These are phyloP conservation scores for Carabus problematicus DNA, from an alignment of 2,888 invertebrate species.

Conservation along the genomic window DNA sequence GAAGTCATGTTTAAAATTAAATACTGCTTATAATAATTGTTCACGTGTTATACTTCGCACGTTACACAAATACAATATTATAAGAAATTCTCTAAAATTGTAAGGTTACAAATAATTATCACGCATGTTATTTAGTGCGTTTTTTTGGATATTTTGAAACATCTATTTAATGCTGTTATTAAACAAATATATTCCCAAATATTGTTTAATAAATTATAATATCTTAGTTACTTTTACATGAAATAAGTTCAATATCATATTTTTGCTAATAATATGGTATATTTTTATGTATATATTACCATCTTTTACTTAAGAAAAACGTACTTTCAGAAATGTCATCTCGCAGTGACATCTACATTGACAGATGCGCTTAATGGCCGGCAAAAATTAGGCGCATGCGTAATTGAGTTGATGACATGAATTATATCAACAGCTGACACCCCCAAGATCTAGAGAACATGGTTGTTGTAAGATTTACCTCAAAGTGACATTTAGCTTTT, in stretches of 20 bases:
- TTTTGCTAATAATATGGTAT: conserved; percentile 4
- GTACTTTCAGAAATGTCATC: neutral
- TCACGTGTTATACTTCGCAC: too few species aligned
- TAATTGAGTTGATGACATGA: conserved; percentile 39
- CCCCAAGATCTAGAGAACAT: conserved; percentile 44
- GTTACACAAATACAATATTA: too few species aligned
- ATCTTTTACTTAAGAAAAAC: neutral
- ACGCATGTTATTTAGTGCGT: too few species aligned
- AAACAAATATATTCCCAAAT: too few species aligned
- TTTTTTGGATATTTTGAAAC: too few species aligned
- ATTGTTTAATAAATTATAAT: neutral
- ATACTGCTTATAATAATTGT: neutral
- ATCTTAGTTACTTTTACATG: neutral
- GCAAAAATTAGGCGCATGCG: conserved; percentile 30
- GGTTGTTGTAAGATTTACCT: conserved; percentile 41
- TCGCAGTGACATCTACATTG: conserved; percentile 25
- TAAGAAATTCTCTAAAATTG: too few species aligned
- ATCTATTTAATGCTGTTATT: too few species aligned
- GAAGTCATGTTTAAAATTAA: conserved; percentile 9
- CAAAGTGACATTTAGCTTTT: conserved; percentile 40
- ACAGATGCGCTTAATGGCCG: conserved; percentile 18
- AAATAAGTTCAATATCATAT: neutral
- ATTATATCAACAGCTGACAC: conserved; percentile 49
- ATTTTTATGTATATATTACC: conserved; percentile 1
- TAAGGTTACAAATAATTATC: too few species aligned